These are phyloP conservation scores for Drosophila dives DNA, from an alignment of 2,888 invertebrate species.

Conservation along the genomic window DNA sequence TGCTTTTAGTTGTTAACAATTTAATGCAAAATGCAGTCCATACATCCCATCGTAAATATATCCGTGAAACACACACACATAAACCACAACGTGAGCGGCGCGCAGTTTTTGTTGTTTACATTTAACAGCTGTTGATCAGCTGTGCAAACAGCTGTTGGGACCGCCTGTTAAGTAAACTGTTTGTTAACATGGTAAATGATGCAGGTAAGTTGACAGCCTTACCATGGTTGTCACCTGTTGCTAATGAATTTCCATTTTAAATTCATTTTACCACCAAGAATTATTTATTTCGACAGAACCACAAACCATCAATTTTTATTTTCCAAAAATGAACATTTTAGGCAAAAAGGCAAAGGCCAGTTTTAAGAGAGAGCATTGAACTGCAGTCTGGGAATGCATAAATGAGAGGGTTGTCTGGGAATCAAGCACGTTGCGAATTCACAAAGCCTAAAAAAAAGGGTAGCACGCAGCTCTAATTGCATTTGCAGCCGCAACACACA, in stretches of 20 bases:
- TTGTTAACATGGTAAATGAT: slow-evolving; percentile 23
- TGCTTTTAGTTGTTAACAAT: slow-evolving; percentile 11
- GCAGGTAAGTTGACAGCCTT: slow-evolving; percentile 34
- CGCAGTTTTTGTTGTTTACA: slow-evolving; percentile 72
- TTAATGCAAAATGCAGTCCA: slow-evolving; percentile 28
- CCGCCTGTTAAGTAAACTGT: slow-evolving; percentile 39
- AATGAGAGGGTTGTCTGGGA: slow-evolving; percentile 69
- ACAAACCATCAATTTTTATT: neutral
- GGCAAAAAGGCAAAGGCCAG: slow-evolving; percentile 15
- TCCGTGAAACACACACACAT: slow-evolving; percentile 7
- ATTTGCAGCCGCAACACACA: slow-evolving; percentile 52
- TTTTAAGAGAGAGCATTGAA: slow-evolving; percentile 68
- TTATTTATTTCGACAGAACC: neutral
- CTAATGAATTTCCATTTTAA: slow-evolving; percentile 11
- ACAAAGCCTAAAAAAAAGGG: slow-evolving; percentile 62
- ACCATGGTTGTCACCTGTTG: slow-evolving; percentile 35
- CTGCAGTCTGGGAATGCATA: slow-evolving; percentile 55
- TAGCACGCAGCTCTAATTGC: slow-evolving; percentile 62
- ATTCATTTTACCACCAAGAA: neutral
- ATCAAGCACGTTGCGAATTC: slow-evolving; percentile 59
- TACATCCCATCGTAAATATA: slow-evolving; percentile 40
- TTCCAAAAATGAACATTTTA: neutral
- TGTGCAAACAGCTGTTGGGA: slow-evolving; percentile 50
- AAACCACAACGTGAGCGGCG: slow-evolving; percentile 40
- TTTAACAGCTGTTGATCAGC: slow-evolving; percentile 61